Evolutionary conservation across 2,797 vertebrate genomes (phyloP), one percentile per base, ranked within the genome.

Genomic region (Chaenodraco wilsoni): DNA sequence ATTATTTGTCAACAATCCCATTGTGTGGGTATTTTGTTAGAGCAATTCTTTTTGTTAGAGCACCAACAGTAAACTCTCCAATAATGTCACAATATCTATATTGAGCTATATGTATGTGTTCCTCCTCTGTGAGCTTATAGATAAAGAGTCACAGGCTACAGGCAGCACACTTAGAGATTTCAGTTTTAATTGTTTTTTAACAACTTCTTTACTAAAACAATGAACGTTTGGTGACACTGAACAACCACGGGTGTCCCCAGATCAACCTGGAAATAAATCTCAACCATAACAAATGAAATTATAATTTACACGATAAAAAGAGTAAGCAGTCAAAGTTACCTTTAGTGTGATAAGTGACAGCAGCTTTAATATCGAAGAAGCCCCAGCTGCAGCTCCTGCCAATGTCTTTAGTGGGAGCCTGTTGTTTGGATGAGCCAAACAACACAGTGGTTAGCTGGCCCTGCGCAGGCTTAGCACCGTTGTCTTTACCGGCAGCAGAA

Each of bases 291-390:
- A 77, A 67, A 9, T 21, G 49, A 31, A 48, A 43, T 13, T 1
- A 65, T 2, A 48, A 57, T 46, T 46, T 0, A 23, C 45, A 4
- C 66, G 14, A 69, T n/a, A 43, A 62, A 81, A 7, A 49, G 2
- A 76, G 17, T 12, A 54, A 15, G 76, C 3, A 5, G 33, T 61
- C 9, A 69, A 57, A 78, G 5, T 96, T 97, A 98, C 97, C 97
- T 98, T 97, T 97, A 97, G 96, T 96, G 96, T 98, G 97, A 96
- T 97, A 98, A 89, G 96, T 92, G 96, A 98, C 96, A 95, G 97
- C 97, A 95, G 96, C 96, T 95, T 96, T 96, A 91, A 96, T 87
- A 88, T 97, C 96, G 91, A 97, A 97, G 91, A 95, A 93, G 71
- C 96, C 95, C 96, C 95, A 96, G 94, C 95, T 96, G 93, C 95